Conservation (phyloP, 2,888 invertebrate species). For the Lepetodrilus schrolli region DNA sequence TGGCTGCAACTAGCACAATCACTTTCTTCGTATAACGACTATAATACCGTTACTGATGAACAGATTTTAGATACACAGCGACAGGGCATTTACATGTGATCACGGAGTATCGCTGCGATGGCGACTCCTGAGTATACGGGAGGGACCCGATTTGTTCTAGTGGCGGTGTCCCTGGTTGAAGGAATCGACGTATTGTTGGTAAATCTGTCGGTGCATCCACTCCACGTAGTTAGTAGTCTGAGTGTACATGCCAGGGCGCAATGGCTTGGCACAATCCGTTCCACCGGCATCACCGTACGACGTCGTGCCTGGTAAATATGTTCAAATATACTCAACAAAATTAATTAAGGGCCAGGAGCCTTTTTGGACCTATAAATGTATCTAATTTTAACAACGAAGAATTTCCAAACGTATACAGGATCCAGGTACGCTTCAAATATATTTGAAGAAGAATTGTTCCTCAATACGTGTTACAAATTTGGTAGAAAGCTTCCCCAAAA, state of each 20-base stretch:
- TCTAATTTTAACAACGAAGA: not conserved
- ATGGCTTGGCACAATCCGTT: conserved; percentile 60
- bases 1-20: too few species aligned
- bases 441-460: not conserved
- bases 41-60: too few species aligned
- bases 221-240: conserved; percentile 49
- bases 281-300: conserved; percentile 62
- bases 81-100: too few species aligned
- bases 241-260: conserved; percentile 69
- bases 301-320: conserved; percentile 30
- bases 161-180: not conserved
- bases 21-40: too few species aligned
- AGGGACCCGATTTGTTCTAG: too few species aligned
- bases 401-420: not conserved
- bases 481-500: too few species aligned
- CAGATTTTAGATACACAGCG: too few species aligned
- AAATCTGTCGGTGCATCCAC: conserved; percentile 55
- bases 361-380: not conserved
- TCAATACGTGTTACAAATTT: too few species aligned
- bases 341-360: not conserved
- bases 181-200: conserved; percentile 27
- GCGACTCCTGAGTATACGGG: too few species aligned
- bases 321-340: not conserved
- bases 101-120: too few species aligned
- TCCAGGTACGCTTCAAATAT: too few species aligned